Conservation (phyloP, 2,113 vertebrate genomes). For the Microcebus griseorufus region DNA sequence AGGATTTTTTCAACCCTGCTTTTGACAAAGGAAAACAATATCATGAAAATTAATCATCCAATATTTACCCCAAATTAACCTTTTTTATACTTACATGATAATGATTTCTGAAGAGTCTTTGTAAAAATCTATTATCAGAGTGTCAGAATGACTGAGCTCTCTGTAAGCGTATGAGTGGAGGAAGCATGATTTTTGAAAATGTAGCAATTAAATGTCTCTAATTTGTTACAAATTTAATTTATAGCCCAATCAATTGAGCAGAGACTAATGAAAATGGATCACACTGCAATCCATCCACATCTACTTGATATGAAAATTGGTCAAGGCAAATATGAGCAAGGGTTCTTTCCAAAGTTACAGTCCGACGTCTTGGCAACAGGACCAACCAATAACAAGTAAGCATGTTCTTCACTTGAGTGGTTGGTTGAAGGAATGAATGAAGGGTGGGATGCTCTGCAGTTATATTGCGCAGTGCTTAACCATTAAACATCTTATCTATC, state of each 20-base stretch:
- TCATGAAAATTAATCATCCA: conserved; percentile 20
- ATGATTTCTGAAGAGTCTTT: conserved; percentile 50
- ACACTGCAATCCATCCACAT: conserved; percentile 97
- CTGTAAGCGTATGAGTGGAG: neutral
- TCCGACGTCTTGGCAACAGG: conserved; percentile 93
- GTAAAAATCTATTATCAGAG: conserved; percentile 40
- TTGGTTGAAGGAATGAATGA: neutral
- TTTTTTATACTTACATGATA: conserved; percentile 33
- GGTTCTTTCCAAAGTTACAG: conserved; percentile 96
- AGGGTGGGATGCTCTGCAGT: neutral
- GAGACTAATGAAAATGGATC: conserved; percentile 95
- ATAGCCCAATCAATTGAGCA: conserved; percentile 94
- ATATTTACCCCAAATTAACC: conserved; percentile 46
- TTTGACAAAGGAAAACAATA: conserved; percentile 50
- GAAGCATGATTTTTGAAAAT: conserved; percentile 28
- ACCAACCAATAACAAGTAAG: conserved; percentile 96
- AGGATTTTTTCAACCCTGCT: neutral
- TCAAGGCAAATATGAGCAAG: conserved; percentile 96
- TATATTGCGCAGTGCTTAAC: neutral
- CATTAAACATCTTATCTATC: neutral
- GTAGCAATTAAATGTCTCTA: conserved; percentile 50
- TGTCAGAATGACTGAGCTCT: conserved; percentile 34
- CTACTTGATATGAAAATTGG: conserved; percentile 99
- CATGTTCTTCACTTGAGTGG: neutral
- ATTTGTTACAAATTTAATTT: conserved; percentile 72